Conservation (phyloP, 2,888 invertebrate genomes). For the Hetaerina titia region DNA sequence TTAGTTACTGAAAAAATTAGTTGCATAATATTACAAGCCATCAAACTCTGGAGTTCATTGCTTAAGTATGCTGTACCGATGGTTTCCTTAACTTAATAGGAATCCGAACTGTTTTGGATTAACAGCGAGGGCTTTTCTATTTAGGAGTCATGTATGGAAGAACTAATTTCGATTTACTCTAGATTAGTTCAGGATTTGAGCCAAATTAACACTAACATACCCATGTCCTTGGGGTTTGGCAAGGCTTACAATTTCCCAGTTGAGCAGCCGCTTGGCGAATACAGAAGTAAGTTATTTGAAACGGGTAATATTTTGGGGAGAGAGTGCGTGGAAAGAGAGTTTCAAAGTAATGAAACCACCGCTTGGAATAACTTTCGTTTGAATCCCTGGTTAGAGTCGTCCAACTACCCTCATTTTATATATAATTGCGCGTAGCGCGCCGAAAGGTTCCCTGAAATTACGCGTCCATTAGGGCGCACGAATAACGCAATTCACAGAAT, state of each 20-base stretch:
- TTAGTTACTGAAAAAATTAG: too few species aligned
- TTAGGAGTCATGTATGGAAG: too few species aligned
- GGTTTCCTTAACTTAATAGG: too few species aligned
- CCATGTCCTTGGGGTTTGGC: neutral
- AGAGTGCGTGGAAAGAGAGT: neutral
- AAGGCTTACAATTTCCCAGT: neutral
- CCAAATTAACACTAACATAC: neutral
- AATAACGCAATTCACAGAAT: conserved; percentile 35
- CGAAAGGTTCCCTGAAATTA: neutral
- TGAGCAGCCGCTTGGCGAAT: neutral
- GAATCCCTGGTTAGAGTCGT: neutral
- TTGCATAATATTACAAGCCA: too few species aligned
- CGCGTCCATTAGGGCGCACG: neutral
- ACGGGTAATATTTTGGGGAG: neutral
- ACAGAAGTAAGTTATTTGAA: neutral
- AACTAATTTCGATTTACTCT: too few species aligned
- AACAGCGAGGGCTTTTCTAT: too few species aligned
- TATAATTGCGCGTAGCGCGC: neutral
- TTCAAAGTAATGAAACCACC: neutral
- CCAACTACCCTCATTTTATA: neutral
- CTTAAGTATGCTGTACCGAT: too few species aligned
- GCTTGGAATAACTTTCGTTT: conserved; percentile 14
- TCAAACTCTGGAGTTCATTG: too few species aligned
- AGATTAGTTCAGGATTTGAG: neutral
- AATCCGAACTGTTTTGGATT: too few species aligned